phyloP scores from a whole-genome alignment of 1,140 invertebrate genomes.

The Acyrthosiphon pisum region DNA sequence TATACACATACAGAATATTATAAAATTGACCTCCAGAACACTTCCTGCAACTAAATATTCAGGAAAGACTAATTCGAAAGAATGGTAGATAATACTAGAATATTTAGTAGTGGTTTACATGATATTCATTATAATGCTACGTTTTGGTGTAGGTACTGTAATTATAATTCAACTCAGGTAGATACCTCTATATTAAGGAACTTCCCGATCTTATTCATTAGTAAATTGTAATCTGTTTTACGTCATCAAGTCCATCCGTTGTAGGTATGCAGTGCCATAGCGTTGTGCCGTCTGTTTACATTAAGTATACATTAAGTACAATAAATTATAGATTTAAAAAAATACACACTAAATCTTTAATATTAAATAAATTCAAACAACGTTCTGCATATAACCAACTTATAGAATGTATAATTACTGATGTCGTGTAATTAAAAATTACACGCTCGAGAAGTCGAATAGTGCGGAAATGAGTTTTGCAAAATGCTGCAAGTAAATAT shows the following conservation, averaged over 20 bases:
- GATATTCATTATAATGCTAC: background rate
- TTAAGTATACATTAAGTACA: background rate
- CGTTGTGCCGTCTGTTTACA: background rate
- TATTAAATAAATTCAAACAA: background rate
- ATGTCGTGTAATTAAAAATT: background rate
- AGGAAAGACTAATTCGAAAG: background rate
- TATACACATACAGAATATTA: background rate
- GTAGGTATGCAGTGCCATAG: background rate
- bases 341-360: background rate
- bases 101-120: background rate
- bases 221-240: background rate
- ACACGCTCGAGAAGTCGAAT: background rate
- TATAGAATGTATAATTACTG: background rate
- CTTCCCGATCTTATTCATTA: conserved; percentile 3
- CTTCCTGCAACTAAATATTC: background rate
- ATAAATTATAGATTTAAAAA: background rate
- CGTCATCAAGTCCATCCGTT: background rate
- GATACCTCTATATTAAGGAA: background rate
- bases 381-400: background rate
- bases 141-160: background rate
- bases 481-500: background rate
- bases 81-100: background rate
- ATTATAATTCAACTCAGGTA: conserved; percentile 18
- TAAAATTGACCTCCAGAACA: conserved; percentile 4
- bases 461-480: background rate